A percentile compares a stretch with the other conserved stretches of the same genome.
phyloP scores from a whole-genome alignment of 30 jellyfish, hydroid and myxozoan species.

The Clytia hemisphaerica region DNA sequence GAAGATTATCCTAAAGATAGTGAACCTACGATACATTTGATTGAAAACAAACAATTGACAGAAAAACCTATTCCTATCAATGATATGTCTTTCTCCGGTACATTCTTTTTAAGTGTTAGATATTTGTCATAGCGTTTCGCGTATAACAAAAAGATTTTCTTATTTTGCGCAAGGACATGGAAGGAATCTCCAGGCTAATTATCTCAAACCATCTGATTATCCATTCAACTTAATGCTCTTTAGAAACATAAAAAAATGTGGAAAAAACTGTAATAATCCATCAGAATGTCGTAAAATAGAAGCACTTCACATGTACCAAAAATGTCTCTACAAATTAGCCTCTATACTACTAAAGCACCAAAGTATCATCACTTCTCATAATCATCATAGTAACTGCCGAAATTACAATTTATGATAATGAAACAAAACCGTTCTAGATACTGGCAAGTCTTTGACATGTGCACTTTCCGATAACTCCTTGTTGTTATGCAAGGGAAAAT shows the following conservation, averaged over 20 bases:
- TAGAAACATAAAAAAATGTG: too few relatives aligned
- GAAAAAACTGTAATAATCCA: too few relatives aligned
- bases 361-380: not conserved
- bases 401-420: not conserved
- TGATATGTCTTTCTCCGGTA: slow-evolving; percentile 24
- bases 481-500: slow-evolving; percentile 37
- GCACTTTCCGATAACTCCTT: slow-evolving; percentile 71
- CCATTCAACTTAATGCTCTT: too few relatives aligned
- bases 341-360: too few relatives aligned
- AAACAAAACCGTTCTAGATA: slow-evolving; percentile 21
- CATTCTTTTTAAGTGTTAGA: not conserved
- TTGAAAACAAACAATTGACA: slow-evolving; percentile 18
- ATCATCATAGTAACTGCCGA: not conserved
- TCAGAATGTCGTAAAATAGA: too few relatives aligned
- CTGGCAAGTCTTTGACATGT: slow-evolving; percentile 73
- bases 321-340: too few relatives aligned
- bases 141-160: not conserved
- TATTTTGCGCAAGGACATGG: not conserved
- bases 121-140: too few relatives aligned
- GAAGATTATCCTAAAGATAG: slow-evolving; percentile 59
- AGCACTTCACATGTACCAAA: too few relatives aligned
- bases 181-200: slow-evolving; percentile 1
- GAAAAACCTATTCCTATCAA: slow-evolving; percentile 37
- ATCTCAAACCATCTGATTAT: too few relatives aligned
- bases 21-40: slow-evolving; percentile 48